These are phyloP conservation scores for Chrysomela aeneicollis DNA, from an alignment of 2,888 invertebrate genomes.

Conservation along the genomic window DNA sequence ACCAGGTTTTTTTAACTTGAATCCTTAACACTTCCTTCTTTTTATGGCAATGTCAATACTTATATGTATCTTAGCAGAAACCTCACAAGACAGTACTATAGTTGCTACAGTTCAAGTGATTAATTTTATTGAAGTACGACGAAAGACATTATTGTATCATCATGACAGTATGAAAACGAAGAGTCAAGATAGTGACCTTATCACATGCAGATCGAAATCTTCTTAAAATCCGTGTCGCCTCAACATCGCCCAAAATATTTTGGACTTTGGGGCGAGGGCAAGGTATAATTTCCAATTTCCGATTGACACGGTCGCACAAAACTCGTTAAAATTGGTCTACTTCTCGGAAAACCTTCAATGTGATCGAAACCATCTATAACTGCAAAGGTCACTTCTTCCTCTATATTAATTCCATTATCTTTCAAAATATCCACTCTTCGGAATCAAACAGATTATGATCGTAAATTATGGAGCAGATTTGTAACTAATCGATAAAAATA, in stretches of 20 bases:
- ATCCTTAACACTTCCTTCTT: too few species aligned
- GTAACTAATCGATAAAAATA: constrained; percentile 4
- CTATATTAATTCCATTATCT: not conserved
- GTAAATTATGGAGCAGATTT: constrained; percentile 1
- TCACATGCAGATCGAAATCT: too few species aligned
- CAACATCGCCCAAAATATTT: not conserved
- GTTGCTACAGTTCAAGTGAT: too few species aligned
- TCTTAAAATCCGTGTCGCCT: too few species aligned
- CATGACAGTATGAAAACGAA: too few species aligned
- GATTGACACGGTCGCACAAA: not conserved
- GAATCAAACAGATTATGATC: not conserved
- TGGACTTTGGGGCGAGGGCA: not conserved
- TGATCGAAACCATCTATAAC: not conserved
- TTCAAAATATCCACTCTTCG: not conserved
- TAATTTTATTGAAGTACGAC: too few species aligned
- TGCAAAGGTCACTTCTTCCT: not conserved
- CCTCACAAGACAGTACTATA: too few species aligned
- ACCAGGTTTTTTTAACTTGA: too few species aligned
- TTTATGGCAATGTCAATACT: too few species aligned
- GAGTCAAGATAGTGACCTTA: too few species aligned
- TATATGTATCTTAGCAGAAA: too few species aligned
- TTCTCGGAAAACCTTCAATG: not conserved
- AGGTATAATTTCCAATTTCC: not conserved
- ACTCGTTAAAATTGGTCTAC: not conserved
- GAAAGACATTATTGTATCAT: too few species aligned